Percentiles rank a stretch among this genome's conserved stretches.
phyloP scores from a whole-genome alignment of 2,113 vertebrate species.

The Sakesphorus luctuosus region DNA sequence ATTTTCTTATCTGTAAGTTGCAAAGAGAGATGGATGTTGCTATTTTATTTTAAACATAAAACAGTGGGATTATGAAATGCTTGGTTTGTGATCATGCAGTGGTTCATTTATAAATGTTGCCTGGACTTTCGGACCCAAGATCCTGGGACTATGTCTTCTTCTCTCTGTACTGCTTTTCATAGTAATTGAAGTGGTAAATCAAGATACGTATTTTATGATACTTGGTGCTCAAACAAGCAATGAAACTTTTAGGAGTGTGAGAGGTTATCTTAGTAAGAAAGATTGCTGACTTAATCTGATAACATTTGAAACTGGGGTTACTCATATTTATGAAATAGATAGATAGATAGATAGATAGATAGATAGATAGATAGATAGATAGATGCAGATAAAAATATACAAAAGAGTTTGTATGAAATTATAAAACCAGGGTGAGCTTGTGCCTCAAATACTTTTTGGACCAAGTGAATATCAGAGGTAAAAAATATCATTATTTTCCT shows the following conservation, averaged over 20 bases:
- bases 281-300: neutral
- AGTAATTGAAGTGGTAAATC: neutral
- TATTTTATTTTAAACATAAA: neutral
- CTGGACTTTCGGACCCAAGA: neutral
- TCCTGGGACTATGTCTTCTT: neutral
- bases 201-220: neutral
- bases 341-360: too few species aligned
- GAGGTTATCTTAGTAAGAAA: neutral
- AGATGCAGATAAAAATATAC: neutral
- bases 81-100: neutral
- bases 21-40: neutral
- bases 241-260: neutral
- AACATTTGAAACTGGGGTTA: neutral
- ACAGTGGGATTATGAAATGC: accelerated
- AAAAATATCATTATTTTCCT: neutral
- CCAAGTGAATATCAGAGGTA: neutral
- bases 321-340: neutral
- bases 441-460: neutral
- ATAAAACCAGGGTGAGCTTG: neutral
- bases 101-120: neutral
- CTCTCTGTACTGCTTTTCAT: neutral
- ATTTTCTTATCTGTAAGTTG: neutral
- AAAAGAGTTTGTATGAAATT: neutral
- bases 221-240: neutral
- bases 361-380: neutral